Evolutionary conservation across 2,113 vertebrate species (phyloP).

Genomic region (Lutjanus erythropterus): DNA sequence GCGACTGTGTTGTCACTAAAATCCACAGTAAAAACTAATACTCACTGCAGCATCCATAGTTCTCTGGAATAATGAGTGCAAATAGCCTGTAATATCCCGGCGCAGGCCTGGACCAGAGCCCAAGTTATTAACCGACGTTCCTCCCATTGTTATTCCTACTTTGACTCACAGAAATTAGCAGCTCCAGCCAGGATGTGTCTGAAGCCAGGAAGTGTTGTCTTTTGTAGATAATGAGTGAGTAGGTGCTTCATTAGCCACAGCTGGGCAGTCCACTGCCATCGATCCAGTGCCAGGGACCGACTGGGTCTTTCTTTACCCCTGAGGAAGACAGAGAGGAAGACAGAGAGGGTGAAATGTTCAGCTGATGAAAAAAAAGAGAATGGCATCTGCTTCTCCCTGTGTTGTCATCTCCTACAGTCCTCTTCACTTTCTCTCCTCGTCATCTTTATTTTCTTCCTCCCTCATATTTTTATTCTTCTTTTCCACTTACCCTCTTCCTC

Average conservation of each 20-base stretch:
- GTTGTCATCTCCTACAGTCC: not conserved
- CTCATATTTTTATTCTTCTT: not conserved
- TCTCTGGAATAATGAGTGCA: slow-evolving; percentile 24
- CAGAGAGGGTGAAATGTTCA: slow-evolving; percentile 1
- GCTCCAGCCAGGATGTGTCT: slow-evolving; percentile 9
- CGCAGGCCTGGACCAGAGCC: slow-evolving; percentile 34
- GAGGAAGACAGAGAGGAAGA: not conserved
- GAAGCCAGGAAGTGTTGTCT: slow-evolving; percentile 58
- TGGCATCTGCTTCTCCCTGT: not conserved
- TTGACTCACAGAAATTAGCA: slow-evolving; percentile 48
- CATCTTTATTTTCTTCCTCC: not conserved
- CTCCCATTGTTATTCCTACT: slow-evolving; percentile 39
- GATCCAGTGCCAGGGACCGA: slow-evolving; percentile 27
- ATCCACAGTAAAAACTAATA: slow-evolving; percentile 8
- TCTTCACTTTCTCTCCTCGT: not conserved
- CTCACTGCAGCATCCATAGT: not conserved
- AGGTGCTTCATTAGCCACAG: slow-evolving; percentile 61
- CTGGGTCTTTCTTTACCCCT: slow-evolving; percentile 15
- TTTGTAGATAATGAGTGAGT: slow-evolving; percentile 56
- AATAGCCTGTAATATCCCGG: slow-evolving; percentile 16
- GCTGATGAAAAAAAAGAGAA: slow-evolving; percentile 12
- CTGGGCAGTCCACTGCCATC: slow-evolving; percentile 35
- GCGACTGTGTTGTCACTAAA: not conserved
- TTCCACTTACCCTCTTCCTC: not conserved
- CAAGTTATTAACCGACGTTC: slow-evolving; percentile 43